phyloP scores from a whole-genome alignment of 2,113 vertebrate species.

The Nycticryphes semicollaris region DNA sequence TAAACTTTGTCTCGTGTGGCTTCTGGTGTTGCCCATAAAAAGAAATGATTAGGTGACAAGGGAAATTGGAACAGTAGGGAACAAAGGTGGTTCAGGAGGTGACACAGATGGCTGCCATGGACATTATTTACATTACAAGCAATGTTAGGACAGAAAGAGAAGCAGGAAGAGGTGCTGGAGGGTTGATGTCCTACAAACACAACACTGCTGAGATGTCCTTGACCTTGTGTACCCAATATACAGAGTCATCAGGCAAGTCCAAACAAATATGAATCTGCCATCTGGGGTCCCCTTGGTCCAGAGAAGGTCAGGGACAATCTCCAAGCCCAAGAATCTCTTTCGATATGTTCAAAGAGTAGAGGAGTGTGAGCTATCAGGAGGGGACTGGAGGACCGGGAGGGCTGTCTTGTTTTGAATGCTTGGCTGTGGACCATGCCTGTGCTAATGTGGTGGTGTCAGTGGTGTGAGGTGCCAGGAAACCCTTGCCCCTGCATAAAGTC shows the following conservation, averaged over 20 bases:
- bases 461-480: neutral
- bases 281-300: neutral
- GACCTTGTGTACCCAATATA: neutral
- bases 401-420: neutral
- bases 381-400: neutral
- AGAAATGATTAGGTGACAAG: neutral
- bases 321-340: fast-evolving
- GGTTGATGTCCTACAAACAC: neutral
- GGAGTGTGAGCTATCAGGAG: neutral
- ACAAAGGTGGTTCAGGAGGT: neutral
- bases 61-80: neutral
- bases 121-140: fast-evolving
- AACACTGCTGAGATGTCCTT: neutral
- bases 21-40: neutral
- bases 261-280: neutral
- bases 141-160: neutral
- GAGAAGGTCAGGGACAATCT: neutral
- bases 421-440: neutral
- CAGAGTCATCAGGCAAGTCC: neutral
- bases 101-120: neutral
- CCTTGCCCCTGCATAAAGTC: neutral
- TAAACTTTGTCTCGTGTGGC: neutral
- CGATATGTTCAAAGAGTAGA: neutral
- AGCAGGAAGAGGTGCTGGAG: neutral
- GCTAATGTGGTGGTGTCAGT: neutral